Conservation (phyloP, 2,797 vertebrate species). For the Meriones psammophilus region DNA sequence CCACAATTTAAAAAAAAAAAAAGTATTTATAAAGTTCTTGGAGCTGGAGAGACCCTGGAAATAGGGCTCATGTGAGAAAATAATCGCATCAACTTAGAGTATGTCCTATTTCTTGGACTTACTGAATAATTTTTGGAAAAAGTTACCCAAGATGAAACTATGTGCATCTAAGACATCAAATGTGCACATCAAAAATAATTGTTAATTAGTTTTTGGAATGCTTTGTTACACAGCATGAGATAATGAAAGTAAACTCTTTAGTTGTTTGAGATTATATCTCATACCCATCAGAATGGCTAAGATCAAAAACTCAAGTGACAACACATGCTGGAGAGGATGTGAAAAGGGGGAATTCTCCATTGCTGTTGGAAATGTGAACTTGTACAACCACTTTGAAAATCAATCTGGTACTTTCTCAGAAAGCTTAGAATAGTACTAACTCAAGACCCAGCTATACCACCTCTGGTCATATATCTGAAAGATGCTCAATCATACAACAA, state of each 20-base stretch:
- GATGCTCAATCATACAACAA: too few species aligned
- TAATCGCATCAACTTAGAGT: accelerated
- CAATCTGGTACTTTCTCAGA: too few species aligned
- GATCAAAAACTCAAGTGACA: too few species aligned
- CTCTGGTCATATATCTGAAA: too few species aligned
- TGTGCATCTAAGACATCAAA: background rate
- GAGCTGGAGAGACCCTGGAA: background rate
- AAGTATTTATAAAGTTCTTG: too few species aligned
- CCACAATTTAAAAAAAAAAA: accelerated
- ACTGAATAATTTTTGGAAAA: background rate
- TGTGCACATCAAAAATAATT: background rate
- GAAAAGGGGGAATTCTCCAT: too few species aligned
- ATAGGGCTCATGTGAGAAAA: background rate
- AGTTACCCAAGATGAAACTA: background rate
- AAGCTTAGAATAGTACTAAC: too few species aligned
- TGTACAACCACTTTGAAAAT: too few species aligned
- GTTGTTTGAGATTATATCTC: background rate
- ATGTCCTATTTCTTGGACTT: background rate
- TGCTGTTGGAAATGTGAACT: too few species aligned
- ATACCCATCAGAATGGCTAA: too few species aligned
- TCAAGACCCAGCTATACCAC: too few species aligned
- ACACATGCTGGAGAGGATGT: too few species aligned
- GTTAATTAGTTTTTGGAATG: background rate
- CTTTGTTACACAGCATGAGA: background rate
- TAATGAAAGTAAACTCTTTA: background rate